Percentiles rank a stretch among this genome's conserved stretches.
Evolutionary conservation across 2,888 invertebrate species (phyloP).

Genomic region (Phorcus lineatus): DNA sequence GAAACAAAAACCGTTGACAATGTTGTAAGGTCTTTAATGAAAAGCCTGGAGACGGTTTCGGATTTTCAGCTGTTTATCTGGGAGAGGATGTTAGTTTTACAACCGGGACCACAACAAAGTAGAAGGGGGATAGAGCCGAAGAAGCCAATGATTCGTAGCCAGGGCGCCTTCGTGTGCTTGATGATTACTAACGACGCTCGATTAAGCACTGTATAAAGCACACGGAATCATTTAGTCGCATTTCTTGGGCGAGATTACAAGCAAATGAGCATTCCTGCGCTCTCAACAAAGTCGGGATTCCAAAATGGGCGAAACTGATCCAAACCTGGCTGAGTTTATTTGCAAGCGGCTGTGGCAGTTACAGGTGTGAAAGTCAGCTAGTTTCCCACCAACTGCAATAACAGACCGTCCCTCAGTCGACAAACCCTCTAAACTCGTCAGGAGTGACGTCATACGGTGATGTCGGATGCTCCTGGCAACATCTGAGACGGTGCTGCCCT

Average conservation of each 20-base stretch:
- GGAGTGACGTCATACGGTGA: background rate
- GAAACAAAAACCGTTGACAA: too few species aligned
- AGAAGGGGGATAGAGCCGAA: background rate
- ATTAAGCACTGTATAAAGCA: background rate
- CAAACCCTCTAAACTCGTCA: background rate
- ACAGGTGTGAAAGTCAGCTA: background rate
- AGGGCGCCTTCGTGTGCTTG: background rate
- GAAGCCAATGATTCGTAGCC: background rate
- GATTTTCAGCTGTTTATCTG: too few species aligned
- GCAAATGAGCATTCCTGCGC: background rate
- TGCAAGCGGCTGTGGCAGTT: background rate
- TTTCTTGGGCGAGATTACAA: background rate
- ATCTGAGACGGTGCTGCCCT: conserved; percentile 2
- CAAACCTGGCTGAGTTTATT: background rate
- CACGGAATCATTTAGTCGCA: conserved; percentile 4
- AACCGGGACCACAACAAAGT: background rate
- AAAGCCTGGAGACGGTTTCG: too few species aligned
- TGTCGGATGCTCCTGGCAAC: background rate
- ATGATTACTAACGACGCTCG: background rate
- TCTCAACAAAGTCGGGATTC: background rate
- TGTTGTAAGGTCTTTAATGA: too few species aligned
- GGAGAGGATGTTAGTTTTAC: background rate
- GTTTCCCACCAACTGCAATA: background rate
- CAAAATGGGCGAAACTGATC: background rate
- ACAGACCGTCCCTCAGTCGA: background rate